Conservation (phyloP, 1,140 invertebrate genomes). For the Pseudachorutes palmiensis region DNA sequence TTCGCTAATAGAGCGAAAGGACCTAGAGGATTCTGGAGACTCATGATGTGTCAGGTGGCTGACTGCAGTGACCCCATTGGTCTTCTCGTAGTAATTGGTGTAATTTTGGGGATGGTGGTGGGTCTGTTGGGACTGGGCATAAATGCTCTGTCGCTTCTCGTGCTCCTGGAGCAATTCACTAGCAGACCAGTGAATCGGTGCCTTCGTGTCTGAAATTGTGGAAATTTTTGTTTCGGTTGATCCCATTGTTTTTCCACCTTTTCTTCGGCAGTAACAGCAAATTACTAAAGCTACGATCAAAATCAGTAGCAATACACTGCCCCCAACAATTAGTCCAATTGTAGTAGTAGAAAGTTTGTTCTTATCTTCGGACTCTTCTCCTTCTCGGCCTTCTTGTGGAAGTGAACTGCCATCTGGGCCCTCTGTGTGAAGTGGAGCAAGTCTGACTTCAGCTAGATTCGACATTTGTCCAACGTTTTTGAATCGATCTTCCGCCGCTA, state of each 20-base stretch:
- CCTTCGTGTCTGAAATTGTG: constrained; percentile 37
- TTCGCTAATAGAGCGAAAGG: constrained; percentile 42
- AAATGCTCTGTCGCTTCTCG: constrained; percentile 50
- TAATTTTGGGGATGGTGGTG: constrained; percentile 6
- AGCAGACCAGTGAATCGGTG: constrained; percentile 47
- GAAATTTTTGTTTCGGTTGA: constrained; percentile 35
- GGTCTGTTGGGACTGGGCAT: constrained; percentile 22
- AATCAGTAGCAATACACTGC: constrained; percentile 26
- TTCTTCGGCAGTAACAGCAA: constrained; percentile 26
- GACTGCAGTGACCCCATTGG: not conserved
- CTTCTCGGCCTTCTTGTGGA: not conserved
- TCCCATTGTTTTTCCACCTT: constrained; percentile 26
- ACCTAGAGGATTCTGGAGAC: constrained; percentile 40
- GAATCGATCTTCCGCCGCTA: constrained; percentile 26
- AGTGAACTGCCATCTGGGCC: not conserved
- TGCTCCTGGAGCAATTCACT: constrained; percentile 53
- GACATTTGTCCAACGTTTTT: constrained; percentile 15
- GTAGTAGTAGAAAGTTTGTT: not conserved
- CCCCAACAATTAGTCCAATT: constrained; percentile 25
- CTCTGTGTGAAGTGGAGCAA: not conserved
- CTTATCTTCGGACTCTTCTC: not conserved
- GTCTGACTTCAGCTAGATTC: constrained; percentile 21
- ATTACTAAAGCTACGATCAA: constrained; percentile 22
- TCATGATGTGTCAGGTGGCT: constrained; percentile 27
- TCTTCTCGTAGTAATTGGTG: not conserved